phyloP scores from a whole-genome alignment of 1,140 invertebrate species.

The Hylaeus anthracinus region DNA sequence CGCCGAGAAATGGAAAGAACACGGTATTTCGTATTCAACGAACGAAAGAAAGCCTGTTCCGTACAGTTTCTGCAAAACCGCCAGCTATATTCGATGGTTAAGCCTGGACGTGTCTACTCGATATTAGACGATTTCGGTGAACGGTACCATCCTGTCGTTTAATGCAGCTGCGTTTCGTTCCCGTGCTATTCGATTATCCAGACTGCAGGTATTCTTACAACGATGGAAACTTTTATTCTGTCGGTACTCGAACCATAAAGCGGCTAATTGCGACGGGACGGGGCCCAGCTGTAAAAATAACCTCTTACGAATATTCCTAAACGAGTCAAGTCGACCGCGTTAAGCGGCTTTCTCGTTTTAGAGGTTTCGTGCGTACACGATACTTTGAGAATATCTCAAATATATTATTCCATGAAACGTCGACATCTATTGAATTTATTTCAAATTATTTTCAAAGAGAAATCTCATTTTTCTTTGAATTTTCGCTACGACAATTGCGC shows the following conservation, averaged over 20 bases:
- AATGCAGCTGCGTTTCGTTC: background rate
- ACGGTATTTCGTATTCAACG: slow-evolving; percentile 13
- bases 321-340: no score
- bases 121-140: slow-evolving; percentile 10
- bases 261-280: background rate
- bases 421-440: no score
- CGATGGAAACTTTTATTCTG: background rate
- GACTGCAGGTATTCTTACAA: background rate
- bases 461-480: no score
- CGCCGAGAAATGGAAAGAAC: background rate
- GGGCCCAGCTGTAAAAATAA: background rate
- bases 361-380: no score
- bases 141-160: background rate
- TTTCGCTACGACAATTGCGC: no score
- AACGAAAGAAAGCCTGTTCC: background rate
- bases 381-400: no score
- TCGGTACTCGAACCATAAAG: background rate
- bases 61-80: background rate
- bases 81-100: background rate
- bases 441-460: no score
- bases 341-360: no score
- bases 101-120: slow-evolving; percentile 16
- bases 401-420: no score
- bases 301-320: background rate
- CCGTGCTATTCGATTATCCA: background rate